A percentile compares a stretch with the other conserved stretches of the same genome.
These are phyloP conservation scores for Mesocricetus auratus DNA, from an alignment of 2,113 vertebrate genomes.

Conservation along the genomic window DNA sequence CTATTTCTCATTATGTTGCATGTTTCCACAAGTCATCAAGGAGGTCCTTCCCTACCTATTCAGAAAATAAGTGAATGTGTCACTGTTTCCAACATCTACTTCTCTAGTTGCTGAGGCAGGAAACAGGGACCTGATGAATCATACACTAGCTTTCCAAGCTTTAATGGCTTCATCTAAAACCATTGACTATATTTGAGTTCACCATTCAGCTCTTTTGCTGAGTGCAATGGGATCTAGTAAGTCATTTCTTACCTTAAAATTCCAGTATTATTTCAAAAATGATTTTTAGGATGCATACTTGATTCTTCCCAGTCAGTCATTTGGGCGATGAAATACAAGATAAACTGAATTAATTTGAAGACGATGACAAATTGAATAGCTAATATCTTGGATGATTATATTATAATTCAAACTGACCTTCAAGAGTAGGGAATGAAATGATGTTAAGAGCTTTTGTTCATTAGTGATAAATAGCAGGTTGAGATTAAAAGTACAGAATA, in stretches of 20 bases:
- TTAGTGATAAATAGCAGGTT: slow-evolving; percentile 21
- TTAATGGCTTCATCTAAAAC: slow-evolving; percentile 9
- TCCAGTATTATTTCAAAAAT: not conserved
- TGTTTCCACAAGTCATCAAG: not conserved
- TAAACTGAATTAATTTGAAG: slow-evolving; percentile 70
- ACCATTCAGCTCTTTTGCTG: not conserved
- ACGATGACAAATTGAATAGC: slow-evolving; percentile 54
- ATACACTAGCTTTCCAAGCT: slow-evolving; percentile 38
- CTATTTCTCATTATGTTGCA: not conserved
- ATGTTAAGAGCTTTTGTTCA: slow-evolving; percentile 33
- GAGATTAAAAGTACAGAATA: not conserved
- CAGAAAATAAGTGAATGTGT: not conserved
- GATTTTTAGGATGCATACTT: not conserved
- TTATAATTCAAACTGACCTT: slow-evolving; percentile 71
- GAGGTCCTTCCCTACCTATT: not conserved
- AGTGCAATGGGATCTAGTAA: not conserved
- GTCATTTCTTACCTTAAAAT: slow-evolving; percentile 25
- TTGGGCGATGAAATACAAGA: slow-evolving; percentile 67
- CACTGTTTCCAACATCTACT: not conserved
- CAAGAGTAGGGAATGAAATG: not conserved
- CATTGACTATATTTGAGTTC: not conserved
- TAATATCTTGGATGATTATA: slow-evolving; percentile 45
- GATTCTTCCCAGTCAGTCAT: not conserved
- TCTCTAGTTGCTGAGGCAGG: slow-evolving; percentile 36
- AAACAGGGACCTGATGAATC: not conserved